phyloP scores from a whole-genome alignment of 2,113 vertebrate genomes.

The Brachyhypopomus occidentalis region DNA sequence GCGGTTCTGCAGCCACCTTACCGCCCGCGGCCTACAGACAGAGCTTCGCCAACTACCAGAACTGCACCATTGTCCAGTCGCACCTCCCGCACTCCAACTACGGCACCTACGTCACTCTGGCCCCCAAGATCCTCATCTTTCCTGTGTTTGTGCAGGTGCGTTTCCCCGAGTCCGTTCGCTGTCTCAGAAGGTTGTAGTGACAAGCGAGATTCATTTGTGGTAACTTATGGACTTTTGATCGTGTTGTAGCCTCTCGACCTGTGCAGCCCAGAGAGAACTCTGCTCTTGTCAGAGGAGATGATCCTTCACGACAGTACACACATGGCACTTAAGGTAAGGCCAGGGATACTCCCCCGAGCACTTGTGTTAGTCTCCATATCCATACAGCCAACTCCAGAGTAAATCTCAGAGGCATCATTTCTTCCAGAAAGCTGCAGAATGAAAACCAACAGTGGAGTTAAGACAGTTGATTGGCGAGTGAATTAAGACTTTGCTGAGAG shows the following conservation, averaged over 20 bases:
- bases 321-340: slow-evolving; percentile 79
- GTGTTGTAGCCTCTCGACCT: slow-evolving; percentile 85
- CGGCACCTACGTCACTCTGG: slow-evolving; percentile 79
- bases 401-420: neutral
- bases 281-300: slow-evolving; percentile 87
- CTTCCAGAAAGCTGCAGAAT: neutral
- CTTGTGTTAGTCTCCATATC: too few species aligned
- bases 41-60: slow-evolving; percentile 84
- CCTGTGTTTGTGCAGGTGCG: slow-evolving; percentile 90
- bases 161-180: neutral
- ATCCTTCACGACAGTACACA: slow-evolving; percentile 82
- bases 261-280: slow-evolving; percentile 83
- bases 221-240: neutral
- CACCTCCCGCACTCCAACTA: slow-evolving; percentile 80
- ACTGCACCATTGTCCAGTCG: slow-evolving; percentile 84
- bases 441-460: neutral
- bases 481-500: neutral
- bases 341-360: too few species aligned
- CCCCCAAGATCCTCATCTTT: slow-evolving; percentile 91
- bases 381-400: neutral
- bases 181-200: neutral
- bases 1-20: slow-evolving; percentile 53
- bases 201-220: neutral
- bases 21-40: slow-evolving; percentile 71
- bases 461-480: neutral